Percentiles rank a stretch among this genome's conserved stretches.
These are phyloP conservation scores for Hapalemur alaotrensis DNA, from an alignment of 2,797 vertebrate genomes.

Conservation along the genomic window DNA sequence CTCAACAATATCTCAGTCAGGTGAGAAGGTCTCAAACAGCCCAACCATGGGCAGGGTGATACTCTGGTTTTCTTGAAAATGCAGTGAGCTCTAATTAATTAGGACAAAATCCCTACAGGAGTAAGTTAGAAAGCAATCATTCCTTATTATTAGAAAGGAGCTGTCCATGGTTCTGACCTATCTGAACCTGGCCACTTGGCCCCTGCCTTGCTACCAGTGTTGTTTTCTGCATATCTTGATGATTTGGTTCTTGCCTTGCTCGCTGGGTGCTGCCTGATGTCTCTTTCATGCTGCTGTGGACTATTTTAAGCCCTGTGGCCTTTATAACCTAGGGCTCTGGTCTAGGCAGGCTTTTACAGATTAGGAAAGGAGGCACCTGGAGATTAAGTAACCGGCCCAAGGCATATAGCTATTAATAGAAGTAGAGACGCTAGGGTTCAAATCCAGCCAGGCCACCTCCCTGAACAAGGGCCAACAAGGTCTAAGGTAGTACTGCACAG, in stretches of 20 bases:
- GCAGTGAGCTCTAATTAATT: background rate
- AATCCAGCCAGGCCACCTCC: background rate
- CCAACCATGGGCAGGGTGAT: background rate
- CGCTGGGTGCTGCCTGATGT: background rate
- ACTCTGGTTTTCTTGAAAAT: background rate
- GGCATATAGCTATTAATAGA: background rate
- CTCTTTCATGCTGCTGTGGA: background rate
- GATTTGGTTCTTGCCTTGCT: background rate
- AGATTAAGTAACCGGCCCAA: background rate
- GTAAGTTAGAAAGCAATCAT: background rate
- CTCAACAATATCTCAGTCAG: background rate
- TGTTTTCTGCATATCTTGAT: background rate
- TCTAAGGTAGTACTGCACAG: background rate
- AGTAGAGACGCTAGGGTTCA: background rate
- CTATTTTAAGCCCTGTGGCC: background rate
- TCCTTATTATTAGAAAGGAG: background rate
- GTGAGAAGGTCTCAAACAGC: background rate
- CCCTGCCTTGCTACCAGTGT: background rate
- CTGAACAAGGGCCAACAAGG: background rate
- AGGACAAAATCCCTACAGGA: background rate
- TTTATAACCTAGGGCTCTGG: background rate
- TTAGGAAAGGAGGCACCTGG: background rate
- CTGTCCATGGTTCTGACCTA: conserved; percentile 24
- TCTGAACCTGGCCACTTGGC: background rate
- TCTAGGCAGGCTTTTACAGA: background rate